Base-by-base conservation (phyloP, 2,113 vertebrate species). In the Eclectus roratus region DNA sequence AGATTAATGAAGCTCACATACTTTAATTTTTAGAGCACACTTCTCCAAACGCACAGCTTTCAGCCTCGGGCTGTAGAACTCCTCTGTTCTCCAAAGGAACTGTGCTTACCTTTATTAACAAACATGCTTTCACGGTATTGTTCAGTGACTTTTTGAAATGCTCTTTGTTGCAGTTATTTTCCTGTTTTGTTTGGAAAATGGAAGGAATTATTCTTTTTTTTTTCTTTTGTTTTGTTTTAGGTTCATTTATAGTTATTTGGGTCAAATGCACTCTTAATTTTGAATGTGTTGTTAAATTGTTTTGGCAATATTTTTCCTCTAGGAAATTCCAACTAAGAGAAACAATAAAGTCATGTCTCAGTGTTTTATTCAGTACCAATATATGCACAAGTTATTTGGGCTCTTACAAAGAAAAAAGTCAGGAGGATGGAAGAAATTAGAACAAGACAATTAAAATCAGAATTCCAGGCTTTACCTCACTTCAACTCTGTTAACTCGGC, bases 211-310 rank as follows among this genome's bases (percentile, higher is more conserved):
- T 55, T 87, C 10, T 77, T 76, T 73, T 27, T 37, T 37, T 20
- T 13, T 55, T 20, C 8, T 33, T 56, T 21, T n/a, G 19, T n/a
- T 58, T 58, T 58, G 33, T n/a, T 73, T 49, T 17, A 47, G 39
- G 31, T 79, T 79, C 72, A 79, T 92, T 96, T 96, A 61, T 87
- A 71, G 71, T 85, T 44, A 76, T 49, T 88, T 89, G 74, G 33
- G 64, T 78, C 73, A 94, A 94, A 92, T 76, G 49, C 44, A 24
- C n/a, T 73, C 52, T 86, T 89, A 50, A 91, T 94, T 93, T 89
- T 97, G 80, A 94, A 93, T 91, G 61, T 39, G 0, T 80, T 96
- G n/a, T 85, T 91, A 94, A 93, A 85, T 90, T 87, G 73, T 77
- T 94, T 87, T 91, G 94, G 88, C 90, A 88, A 8, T 66, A 33